A percentile compares a stretch with the other conserved stretches of the same genome.
Evolutionary conservation across 2,888 invertebrate species (phyloP).

Genomic region (Sesia apiformis): DNA sequence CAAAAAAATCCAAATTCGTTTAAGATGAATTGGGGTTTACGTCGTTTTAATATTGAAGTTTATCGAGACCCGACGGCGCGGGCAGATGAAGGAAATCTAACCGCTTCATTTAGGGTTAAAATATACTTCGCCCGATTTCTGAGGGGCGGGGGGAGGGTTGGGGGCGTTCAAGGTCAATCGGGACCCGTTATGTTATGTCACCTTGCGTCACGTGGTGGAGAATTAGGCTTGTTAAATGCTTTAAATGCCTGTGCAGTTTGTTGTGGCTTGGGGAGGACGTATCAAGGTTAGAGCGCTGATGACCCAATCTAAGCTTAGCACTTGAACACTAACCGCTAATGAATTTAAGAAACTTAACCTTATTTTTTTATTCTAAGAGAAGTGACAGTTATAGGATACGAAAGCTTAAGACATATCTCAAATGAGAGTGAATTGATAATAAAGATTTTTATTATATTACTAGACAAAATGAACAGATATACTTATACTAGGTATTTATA

Average conservation of each 20-base stretch:
- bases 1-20: conserved; percentile 5
- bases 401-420: too few relatives aligned
- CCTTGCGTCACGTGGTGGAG: not conserved
- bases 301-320: too few relatives aligned
- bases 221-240: not conserved
- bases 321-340: too few relatives aligned
- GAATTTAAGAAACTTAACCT: too few relatives aligned
- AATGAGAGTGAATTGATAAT: too few relatives aligned
- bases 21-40: conserved; percentile 6
- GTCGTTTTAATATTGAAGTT: conserved; percentile 13
- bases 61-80: conserved; percentile 56
- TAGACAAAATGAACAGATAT: too few relatives aligned
- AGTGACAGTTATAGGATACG: too few relatives aligned
- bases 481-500: too few relatives aligned
- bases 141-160: conserved; percentile 6
- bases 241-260: not conserved
- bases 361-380: too few relatives aligned
- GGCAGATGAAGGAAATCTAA: conserved; percentile 33
- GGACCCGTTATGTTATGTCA: conserved; percentile 18
- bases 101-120: conserved; percentile 59
- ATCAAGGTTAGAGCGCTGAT: too few relatives aligned
- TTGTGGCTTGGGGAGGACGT: too few relatives aligned
- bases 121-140: conserved; percentile 42
- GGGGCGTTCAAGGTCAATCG: conserved; percentile 40
- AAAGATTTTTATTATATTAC: too few relatives aligned